A percentile compares a stretch with the other conserved stretches of the same genome.
phyloP scores from a whole-genome alignment of 2,888 invertebrate genomes.

The Nomada lathburiana region DNA sequence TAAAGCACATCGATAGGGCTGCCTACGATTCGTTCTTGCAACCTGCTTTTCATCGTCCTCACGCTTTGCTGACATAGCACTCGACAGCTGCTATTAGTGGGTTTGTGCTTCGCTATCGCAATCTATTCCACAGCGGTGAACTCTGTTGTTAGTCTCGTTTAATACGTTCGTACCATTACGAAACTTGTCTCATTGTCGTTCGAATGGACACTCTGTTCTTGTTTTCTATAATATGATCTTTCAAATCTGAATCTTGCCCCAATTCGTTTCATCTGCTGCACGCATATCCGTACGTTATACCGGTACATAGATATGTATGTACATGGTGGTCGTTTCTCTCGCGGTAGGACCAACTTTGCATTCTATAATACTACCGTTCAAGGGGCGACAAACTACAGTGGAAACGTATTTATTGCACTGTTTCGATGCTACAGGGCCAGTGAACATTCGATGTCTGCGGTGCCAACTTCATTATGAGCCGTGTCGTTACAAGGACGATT shows the following conservation, averaged over 20 bases:
- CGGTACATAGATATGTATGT: too few species aligned
- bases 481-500: slow-evolving; percentile 31
- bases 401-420: too few species aligned
- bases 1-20: slow-evolving; percentile 47
- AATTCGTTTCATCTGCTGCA: not conserved
- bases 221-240: too few species aligned
- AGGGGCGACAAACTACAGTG: too few species aligned
- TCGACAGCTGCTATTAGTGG: slow-evolving; percentile 52
- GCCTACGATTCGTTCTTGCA: slow-evolving; percentile 63
- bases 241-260: not conserved
- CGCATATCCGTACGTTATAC: too few species aligned
- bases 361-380: too few species aligned
- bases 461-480: not conserved
- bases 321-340: too few species aligned
- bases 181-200: not conserved
- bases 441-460: too few species aligned
- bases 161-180: slow-evolving; percentile 2
- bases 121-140: slow-evolving; percentile 40
- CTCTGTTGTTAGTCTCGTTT: slow-evolving; percentile 9
- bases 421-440: too few species aligned
- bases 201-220: not conserved
- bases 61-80: slow-evolving; percentile 73
- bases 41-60: slow-evolving; percentile 66
- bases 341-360: too few species aligned
- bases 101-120: slow-evolving; percentile 68